These are phyloP conservation scores for Latheticus oryzae DNA, from an alignment of 2,888 invertebrate species.

Conservation along the genomic window DNA sequence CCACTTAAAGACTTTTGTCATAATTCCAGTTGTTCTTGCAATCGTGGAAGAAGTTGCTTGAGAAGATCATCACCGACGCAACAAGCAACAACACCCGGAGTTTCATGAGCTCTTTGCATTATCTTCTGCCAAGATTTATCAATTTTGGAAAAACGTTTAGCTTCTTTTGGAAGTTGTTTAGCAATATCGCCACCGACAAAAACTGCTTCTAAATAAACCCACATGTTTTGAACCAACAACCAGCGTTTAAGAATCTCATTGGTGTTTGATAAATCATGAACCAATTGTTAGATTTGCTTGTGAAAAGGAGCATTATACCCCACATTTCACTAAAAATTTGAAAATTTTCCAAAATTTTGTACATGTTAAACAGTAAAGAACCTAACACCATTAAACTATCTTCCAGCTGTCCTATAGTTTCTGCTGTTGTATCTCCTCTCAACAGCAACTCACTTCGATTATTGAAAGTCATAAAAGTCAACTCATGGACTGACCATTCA, in stretches of 20 bases:
- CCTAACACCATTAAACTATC: slow-evolving; percentile 97
- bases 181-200: slow-evolving; percentile 99
- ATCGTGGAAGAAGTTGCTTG: slow-evolving; percentile 90
- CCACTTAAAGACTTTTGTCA: slow-evolving; percentile 98
- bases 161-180: slow-evolving; percentile 96
- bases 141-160: slow-evolving; percentile 94
- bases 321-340: no score
- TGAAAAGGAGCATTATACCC: slow-evolving; percentile 96
- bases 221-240: slow-evolving; percentile 97
- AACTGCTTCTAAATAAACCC: slow-evolving; percentile 98
- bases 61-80: slow-evolving; percentile 96
- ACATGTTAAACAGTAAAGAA: slow-evolving; percentile 91
- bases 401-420: slow-evolving; percentile 93
- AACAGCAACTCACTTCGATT: slow-evolving; percentile 92
- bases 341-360: no score
- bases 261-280: slow-evolving; percentile 92
- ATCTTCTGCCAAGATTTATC: slow-evolving; percentile 99
- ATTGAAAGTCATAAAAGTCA: slow-evolving; percentile 95
- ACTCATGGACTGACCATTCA: slow-evolving; percentile 94
- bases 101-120: slow-evolving; percentile 96
- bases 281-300: slow-evolving; percentile 96
- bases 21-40: slow-evolving; percentile 95
- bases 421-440: slow-evolving; percentile 93
- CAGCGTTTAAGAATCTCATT: slow-evolving; percentile 97
- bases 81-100: slow-evolving; percentile 94